Percentiles rank a stretch among this genome's conserved stretches.
Evolutionary conservation across 2,888 invertebrate species (phyloP).

Genomic region (Sialis fuliginosa): DNA sequence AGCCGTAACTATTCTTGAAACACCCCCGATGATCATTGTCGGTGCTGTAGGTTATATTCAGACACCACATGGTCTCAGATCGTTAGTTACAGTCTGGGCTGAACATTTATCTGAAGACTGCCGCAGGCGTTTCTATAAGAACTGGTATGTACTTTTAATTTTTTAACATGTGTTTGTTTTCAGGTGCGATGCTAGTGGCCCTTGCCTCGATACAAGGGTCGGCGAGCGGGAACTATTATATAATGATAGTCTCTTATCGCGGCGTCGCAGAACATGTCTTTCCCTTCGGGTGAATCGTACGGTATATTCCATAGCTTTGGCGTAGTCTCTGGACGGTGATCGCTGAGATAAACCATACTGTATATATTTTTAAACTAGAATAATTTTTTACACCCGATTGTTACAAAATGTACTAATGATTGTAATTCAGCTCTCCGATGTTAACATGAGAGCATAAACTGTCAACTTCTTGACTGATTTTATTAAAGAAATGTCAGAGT

Average conservation of each 20-base stretch:
- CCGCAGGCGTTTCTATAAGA: slow-evolving; percentile 97
- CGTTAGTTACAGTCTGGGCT: slow-evolving; percentile 93
- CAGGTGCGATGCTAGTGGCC: not conserved
- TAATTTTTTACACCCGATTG: too few relatives aligned
- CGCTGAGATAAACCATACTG: slow-evolving; percentile 53
- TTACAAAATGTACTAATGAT: too few relatives aligned
- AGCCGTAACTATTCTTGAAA: slow-evolving; percentile 94
- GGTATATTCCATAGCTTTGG: slow-evolving; percentile 60
- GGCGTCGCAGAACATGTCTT: slow-evolving; percentile 43
- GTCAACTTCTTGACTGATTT: slow-evolving; percentile 10
- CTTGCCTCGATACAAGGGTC: not conserved
- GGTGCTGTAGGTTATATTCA: slow-evolving; percentile 98
- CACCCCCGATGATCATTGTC: slow-evolving; percentile 95
- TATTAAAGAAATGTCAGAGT: slow-evolving; percentile 14
- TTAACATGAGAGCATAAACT: slow-evolving; percentile 41
- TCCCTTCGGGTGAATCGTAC: slow-evolving; percentile 38
- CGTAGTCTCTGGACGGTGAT: slow-evolving; percentile 50
- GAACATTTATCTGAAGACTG: slow-evolving; percentile 99
- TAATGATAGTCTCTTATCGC: slow-evolving; percentile 23
- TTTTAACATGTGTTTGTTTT: not conserved
- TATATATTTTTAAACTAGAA: slow-evolving; percentile 27
- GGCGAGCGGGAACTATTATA: not conserved
- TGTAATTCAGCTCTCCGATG: slow-evolving; percentile 45
- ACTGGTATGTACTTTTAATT: slow-evolving; percentile 60
- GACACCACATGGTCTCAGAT: slow-evolving; percentile 91